phyloP scores from a whole-genome alignment of 1,140 invertebrate species.

The Odontomachus brunneus region DNA sequence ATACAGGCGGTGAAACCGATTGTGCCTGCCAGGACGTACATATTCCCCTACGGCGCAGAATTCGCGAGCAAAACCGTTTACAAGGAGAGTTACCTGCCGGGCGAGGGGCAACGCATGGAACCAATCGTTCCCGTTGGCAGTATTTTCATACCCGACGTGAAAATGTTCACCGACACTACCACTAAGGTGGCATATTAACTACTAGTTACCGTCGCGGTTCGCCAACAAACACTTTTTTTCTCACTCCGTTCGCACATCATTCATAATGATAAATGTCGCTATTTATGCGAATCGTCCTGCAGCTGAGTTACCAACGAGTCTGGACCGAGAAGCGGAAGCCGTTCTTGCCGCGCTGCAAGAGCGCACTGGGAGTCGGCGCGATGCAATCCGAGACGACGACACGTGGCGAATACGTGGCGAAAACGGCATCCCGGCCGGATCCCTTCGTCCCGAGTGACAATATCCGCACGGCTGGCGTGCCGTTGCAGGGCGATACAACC shows the following conservation, averaged over 20 bases:
- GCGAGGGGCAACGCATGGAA: slow-evolving; percentile 39
- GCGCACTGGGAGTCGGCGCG: slow-evolving; percentile 85
- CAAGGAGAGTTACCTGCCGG: slow-evolving; percentile 77
- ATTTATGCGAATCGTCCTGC: neutral
- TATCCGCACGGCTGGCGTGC: slow-evolving; percentile 81
- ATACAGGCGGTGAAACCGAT: slow-evolving; percentile 70
- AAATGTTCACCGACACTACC: slow-evolving; percentile 80
- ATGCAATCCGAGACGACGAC: slow-evolving; percentile 90
- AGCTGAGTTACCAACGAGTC: slow-evolving; percentile 81
- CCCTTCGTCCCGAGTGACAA: slow-evolving; percentile 81
- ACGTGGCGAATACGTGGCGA: slow-evolving; percentile 89
- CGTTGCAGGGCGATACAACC: slow-evolving; percentile 78
- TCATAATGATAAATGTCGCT: neutral
- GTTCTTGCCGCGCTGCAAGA: slow-evolving; percentile 74
- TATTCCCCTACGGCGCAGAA: slow-evolving; percentile 71
- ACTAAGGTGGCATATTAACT: slow-evolving; percentile 75
- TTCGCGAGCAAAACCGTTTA: slow-evolving; percentile 78
- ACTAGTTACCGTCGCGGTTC: no score
- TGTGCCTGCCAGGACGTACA: slow-evolving; percentile 57
- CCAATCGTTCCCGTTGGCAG: slow-evolving; percentile 75
- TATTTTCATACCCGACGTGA: slow-evolving; percentile 75
- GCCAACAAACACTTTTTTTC: neutral
- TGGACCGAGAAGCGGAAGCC: slow-evolving; percentile 73
- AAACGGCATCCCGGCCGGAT: slow-evolving; percentile 83
- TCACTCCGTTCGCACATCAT: neutral